Evolutionary conservation across 1,140 invertebrate species (phyloP).

Genomic region (Eulimnadia texana): DNA sequence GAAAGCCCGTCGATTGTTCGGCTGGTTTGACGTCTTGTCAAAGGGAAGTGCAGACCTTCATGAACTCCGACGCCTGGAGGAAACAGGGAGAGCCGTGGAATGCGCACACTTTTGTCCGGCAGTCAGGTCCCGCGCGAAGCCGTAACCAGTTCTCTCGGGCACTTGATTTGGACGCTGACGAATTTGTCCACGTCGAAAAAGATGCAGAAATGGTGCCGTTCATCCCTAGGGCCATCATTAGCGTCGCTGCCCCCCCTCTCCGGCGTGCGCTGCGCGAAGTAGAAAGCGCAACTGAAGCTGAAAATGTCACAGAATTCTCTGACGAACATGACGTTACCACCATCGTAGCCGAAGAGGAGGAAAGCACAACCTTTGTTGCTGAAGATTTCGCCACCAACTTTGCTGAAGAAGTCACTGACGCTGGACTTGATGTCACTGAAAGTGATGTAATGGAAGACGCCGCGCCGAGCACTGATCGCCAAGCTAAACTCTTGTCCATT

Average conservation of each 20-base stretch:
- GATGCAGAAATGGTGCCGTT: constrained; percentile 17
- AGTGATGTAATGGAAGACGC: background rate
- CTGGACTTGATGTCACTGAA: background rate
- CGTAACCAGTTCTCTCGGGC: background rate
- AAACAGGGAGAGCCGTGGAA: constrained; percentile 7
- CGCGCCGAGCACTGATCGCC: background rate
- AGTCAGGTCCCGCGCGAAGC: background rate
- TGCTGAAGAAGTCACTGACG: background rate
- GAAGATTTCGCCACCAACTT: background rate
- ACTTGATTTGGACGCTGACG: background rate
- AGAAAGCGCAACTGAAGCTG: background rate
- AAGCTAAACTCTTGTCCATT: background rate
- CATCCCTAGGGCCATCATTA: background rate
- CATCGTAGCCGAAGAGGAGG: background rate
- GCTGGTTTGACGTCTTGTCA: constrained; percentile 27
- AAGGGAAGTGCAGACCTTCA: constrained; percentile 20
- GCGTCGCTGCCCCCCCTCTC: background rate
- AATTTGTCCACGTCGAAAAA: background rate
- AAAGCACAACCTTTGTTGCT: background rate
- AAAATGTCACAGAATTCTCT: too few species aligned
- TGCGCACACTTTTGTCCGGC: background rate
- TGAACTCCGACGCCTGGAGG: constrained; percentile 21
- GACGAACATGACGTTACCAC: background rate
- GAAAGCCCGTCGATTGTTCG: constrained; percentile 28
- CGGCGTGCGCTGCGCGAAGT: background rate